Evolutionary conservation across 2,113 vertebrate species (phyloP).

Genomic region (Neomonachus schauinslandi): DNA sequence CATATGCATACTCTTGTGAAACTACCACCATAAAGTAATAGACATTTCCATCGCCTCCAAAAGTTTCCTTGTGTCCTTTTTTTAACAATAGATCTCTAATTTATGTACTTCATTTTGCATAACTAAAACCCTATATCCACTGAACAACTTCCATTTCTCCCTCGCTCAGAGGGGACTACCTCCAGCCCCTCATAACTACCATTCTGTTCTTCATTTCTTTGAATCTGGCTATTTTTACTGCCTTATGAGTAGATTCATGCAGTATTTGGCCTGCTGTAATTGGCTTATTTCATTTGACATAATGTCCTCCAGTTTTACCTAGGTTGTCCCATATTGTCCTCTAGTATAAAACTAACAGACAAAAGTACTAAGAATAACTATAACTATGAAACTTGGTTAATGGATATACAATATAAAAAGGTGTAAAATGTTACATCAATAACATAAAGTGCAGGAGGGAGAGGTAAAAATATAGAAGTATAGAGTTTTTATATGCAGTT

Average conservation of each 20-base stretch:
- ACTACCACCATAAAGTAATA: not conserved
- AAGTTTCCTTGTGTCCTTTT: not conserved
- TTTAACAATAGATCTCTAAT: not conserved
- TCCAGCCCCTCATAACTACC: not conserved
- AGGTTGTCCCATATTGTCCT: not conserved
- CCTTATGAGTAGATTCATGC: not conserved
- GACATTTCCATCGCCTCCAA: not conserved
- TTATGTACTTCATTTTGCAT: not conserved
- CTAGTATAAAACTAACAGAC: not conserved
- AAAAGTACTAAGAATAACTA: not conserved
- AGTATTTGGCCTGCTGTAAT: not conserved
- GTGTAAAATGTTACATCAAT: not conserved
- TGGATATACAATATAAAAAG: not conserved
- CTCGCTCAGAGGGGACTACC: not conserved
- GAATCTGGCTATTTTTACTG: not conserved
- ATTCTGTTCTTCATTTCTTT: not conserved
- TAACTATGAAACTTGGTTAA: not conserved
- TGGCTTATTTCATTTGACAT: not conserved
- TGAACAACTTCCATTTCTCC: not conserved
- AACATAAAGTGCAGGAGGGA: not conserved
- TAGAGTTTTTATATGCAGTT: not conserved
- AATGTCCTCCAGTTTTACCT: not conserved
- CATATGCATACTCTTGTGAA: not conserved
- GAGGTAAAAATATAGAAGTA: not conserved
- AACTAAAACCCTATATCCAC: not conserved